Percentiles rank a stretch among this genome's conserved stretches.
Evolutionary conservation across 1,140 invertebrate genomes (phyloP).

Genomic region (Neodiprion fabricii): DNA sequence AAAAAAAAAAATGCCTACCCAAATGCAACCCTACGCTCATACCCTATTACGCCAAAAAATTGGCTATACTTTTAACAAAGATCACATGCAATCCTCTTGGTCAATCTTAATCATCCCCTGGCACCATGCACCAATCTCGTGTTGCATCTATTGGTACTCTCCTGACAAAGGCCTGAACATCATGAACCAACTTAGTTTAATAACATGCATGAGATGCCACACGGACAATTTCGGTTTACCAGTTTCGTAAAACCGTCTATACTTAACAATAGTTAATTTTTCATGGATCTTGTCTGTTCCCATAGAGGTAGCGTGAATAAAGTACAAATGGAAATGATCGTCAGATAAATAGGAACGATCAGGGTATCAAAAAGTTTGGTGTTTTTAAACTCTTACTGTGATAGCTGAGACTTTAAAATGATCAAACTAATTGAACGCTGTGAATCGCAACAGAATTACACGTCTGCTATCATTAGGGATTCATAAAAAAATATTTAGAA

Average conservation of each 20-base stretch:
- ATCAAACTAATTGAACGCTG: too few relatives aligned
- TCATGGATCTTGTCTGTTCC: background rate
- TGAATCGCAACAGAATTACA: too few relatives aligned
- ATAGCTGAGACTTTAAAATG: background rate
- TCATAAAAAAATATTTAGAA: too few relatives aligned
- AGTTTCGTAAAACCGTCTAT: conserved; percentile 1
- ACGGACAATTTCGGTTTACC: background rate
- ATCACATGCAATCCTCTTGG: too few relatives aligned
- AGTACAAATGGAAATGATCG: conserved; percentile 40
- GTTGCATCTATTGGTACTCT: too few relatives aligned
- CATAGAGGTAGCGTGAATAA: conserved; percentile 42
- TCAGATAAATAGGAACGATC: conserved; percentile 28
- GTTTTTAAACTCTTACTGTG: conserved; percentile 19
- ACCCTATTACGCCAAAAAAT: too few relatives aligned
- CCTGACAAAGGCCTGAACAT: background rate
- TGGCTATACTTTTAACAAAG: too few relatives aligned
- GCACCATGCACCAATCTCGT: too few relatives aligned
- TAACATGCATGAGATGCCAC: background rate
- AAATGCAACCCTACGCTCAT: background rate
- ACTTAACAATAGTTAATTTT: conserved; percentile 10
- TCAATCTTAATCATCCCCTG: too few relatives aligned
- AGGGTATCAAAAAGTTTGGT: conserved; percentile 19
- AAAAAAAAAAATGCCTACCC: background rate
- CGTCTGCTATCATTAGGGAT: too few relatives aligned
- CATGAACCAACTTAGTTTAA: background rate